A percentile compares a stretch with the other conserved stretches of the same genome.
Evolutionary conservation across 1,140 invertebrate genomes (phyloP).

Genomic region (Trialeurodes vaporariorum): DNA sequence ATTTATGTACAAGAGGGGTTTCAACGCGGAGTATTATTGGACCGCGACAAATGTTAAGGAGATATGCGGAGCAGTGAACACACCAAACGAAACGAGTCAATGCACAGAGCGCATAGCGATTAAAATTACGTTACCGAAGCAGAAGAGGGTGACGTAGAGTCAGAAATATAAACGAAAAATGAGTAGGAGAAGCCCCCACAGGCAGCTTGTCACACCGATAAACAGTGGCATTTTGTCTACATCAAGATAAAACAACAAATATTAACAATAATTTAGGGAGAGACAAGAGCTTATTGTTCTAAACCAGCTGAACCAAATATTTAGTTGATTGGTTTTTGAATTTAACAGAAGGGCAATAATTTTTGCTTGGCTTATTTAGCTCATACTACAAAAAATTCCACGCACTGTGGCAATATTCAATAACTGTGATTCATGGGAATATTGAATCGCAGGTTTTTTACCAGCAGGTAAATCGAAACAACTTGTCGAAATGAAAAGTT

Average conservation of each 20-base stretch:
- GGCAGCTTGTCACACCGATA: conserved; percentile 56
- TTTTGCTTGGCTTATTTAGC: too few relatives aligned
- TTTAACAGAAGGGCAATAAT: too few relatives aligned
- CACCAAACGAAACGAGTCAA: not conserved
- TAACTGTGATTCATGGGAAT: too few relatives aligned
- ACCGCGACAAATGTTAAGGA: not conserved
- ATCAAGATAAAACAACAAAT: conserved; percentile 33
- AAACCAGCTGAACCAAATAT: too few relatives aligned
- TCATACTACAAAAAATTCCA: too few relatives aligned
- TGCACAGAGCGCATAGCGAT: not conserved
- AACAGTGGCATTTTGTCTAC: conserved; percentile 56
- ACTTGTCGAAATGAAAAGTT: too few relatives aligned
- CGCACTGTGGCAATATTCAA: too few relatives aligned
- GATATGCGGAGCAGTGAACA: not conserved
- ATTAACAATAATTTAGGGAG: conserved; percentile 19
- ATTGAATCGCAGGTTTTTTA: too few relatives aligned
- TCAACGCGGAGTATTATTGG: not conserved
- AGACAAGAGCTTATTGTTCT: not conserved
- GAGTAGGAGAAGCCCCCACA: conserved; percentile 61
- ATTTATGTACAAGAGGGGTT: not conserved
- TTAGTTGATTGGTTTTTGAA: too few relatives aligned
- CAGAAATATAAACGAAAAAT: conserved; percentile 58
- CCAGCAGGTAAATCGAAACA: too few relatives aligned
- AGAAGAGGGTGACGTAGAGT: conserved; percentile 27
- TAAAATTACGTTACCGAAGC: conserved; percentile 4